phyloP scores from a whole-genome alignment of 2,113 vertebrate species.

The Pteronura brasiliensis region DNA sequence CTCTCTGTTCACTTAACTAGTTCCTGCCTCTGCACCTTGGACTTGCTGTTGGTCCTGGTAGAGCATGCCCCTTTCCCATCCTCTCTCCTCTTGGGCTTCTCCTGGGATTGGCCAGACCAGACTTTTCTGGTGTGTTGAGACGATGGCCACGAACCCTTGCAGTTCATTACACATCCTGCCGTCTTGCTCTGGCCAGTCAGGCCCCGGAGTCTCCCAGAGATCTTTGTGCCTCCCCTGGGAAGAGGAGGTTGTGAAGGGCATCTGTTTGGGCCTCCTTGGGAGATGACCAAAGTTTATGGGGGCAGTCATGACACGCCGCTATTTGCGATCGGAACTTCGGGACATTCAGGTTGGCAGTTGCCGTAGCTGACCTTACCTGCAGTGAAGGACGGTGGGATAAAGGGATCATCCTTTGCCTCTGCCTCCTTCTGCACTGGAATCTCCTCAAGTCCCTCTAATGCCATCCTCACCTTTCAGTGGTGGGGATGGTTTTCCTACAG shows the following conservation, averaged over 20 bases:
- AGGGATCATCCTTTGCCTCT: not conserved
- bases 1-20: not conserved
- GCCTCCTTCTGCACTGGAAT: not conserved
- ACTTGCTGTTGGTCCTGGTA: not conserved
- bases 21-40: not conserved
- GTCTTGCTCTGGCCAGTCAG: not conserved
- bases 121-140: not conserved
- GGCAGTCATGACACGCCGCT: not conserved
- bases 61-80: not conserved
- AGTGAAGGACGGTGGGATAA: not conserved
- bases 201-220: not conserved
- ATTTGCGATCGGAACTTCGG: not conserved
- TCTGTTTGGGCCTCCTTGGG: not conserved
- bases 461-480: not conserved
- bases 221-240: not conserved
- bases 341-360: too few species aligned
- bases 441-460: not conserved
- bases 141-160: not conserved
- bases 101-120: rapidly evolving
- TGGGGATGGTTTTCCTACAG: not conserved
- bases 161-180: not conserved
- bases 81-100: not conserved
- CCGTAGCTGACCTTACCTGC: rapidly evolving
- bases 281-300: not conserved
- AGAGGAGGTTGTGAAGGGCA: not conserved